Base-by-base conservation (phyloP, 2,113 vertebrate species). In the Ceyx melanurus region DNA sequence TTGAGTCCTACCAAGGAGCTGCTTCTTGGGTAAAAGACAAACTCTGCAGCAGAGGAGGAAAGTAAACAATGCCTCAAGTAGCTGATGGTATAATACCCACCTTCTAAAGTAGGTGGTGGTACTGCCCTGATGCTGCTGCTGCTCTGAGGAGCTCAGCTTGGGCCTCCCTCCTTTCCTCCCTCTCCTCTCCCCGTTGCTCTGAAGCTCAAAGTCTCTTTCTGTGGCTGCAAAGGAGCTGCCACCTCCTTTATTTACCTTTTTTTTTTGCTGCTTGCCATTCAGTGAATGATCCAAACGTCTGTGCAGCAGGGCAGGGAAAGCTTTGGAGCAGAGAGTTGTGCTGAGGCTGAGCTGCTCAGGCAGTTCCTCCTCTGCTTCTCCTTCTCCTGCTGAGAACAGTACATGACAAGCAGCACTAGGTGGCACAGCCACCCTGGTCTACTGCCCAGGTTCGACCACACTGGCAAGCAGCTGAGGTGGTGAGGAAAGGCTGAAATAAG, bases 381-480 rank as follows among this genome's bases (percentile, higher is more conserved):
- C 40, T n/a, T 66, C 50, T 42, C 48, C 57, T 64, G 64, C 65
- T 37, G 40, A 33, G 85, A 87, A 95, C 96, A 97, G 95, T 97
- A 89, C 96, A 68, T 65, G 20, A 7, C 91, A 87, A 70, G 46
- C 74, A 96, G 80, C 97, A 95, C 97, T 98, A 98, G 97, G 97
- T 97, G 98, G 97, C 97, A 97, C 50, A 97, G 92, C 93, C 96
- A 92, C 92, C 94, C 96, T 95, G 97, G 97, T 87, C 94, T 94
- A 82, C 67, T 79, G 68, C 25, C 74, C 92, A 50, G 42, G 4
- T 22, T 66, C 51, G 78, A 51, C 33, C 50, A 31, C 23, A 11
- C 67, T 77, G 56, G 18, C 21, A 54, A 54, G 48, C 77, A 50
- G 25, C 60, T 23, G 66, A 74, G 20, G 35, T 51, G 78, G 90